A percentile compares a stretch with the other conserved stretches of the same genome.
These are phyloP conservation scores for Spodoptera litura DNA, from an alignment of 1,140 invertebrate genomes.

Conservation along the genomic window DNA sequence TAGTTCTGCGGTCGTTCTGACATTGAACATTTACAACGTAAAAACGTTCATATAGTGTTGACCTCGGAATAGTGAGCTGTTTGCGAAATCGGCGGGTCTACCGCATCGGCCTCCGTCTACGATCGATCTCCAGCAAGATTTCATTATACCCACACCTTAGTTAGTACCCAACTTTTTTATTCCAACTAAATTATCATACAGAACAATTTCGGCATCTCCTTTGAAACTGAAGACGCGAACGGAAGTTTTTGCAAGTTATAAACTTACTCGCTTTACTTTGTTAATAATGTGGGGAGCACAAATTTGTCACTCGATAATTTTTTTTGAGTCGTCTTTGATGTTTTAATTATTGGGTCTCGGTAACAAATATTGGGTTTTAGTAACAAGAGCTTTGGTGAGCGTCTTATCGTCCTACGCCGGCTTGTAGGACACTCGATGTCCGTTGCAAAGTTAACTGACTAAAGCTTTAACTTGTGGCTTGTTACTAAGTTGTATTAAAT, in stretches of 20 bases:
- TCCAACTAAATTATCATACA: conserved; percentile 27
- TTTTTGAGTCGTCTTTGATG: conserved; percentile 3
- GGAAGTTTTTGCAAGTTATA: conserved; percentile 10
- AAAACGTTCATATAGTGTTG: conserved; percentile 67
- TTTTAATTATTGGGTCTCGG: not conserved
- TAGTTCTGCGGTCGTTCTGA: conserved; percentile 80
- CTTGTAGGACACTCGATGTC: no score
- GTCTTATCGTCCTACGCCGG: no score
- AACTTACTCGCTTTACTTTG: conserved; percentile 14
- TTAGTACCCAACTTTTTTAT: conserved; percentile 38
- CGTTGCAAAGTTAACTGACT: not conserved
- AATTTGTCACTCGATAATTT: not conserved
- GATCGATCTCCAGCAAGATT: conserved; percentile 36
- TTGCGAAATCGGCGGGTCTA: conserved; percentile 72
- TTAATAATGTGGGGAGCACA: not conserved
- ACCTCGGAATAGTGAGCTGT: conserved; percentile 69
- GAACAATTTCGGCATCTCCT: conserved; percentile 25
- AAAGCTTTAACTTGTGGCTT: not conserved
- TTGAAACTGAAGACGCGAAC: conserved; percentile 37
- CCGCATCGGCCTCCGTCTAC: conserved; percentile 60
- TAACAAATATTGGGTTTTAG: not conserved
- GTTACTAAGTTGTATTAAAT: no score
- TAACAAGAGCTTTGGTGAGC: no score
- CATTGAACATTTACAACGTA: conserved; percentile 78
- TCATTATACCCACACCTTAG: conserved; percentile 44